Conservation (phyloP, 2,797 vertebrate species). For the Phyllotis vaccarum region DNA sequence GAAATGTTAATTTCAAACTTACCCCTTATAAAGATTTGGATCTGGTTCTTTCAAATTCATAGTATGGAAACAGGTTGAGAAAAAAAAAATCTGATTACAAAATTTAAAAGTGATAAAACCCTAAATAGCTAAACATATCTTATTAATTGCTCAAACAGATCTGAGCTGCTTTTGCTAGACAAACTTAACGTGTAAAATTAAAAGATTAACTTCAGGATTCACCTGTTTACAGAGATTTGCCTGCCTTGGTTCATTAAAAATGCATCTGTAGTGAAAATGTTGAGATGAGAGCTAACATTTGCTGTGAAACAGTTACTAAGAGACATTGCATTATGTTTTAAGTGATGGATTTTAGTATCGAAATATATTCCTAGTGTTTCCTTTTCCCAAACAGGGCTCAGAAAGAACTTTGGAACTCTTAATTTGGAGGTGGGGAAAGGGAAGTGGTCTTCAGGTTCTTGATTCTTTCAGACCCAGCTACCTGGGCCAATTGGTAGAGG, state of each 20-base stretch:
- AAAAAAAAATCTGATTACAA: not conserved
- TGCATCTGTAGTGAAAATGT: no score
- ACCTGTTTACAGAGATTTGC: not conserved
- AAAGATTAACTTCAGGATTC: not conserved
- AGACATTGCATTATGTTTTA: not conserved
- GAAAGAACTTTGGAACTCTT: not conserved
- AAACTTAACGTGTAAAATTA: not conserved
- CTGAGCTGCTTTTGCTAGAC: not conserved
- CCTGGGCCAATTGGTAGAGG: not conserved
- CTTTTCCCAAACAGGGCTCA: not conserved
- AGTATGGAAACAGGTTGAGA: not conserved
- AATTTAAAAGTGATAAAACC: not conserved
- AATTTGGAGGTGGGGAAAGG: accelerated
- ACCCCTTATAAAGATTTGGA: not conserved
- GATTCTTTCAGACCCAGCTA: not conserved
- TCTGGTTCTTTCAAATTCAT: not conserved
- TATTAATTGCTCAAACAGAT: not conserved
- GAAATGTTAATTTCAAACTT: not conserved
- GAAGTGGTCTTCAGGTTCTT: not conserved
- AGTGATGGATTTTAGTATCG: not conserved
- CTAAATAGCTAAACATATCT: not conserved
- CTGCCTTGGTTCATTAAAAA: not conserved
- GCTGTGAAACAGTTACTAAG: not conserved
- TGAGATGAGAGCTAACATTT: not conserved
- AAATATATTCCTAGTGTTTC: not conserved